These are phyloP conservation scores for Oncorhynchus nerka DNA, from an alignment of 2,113 vertebrate genomes.

Conservation along the genomic window DNA sequence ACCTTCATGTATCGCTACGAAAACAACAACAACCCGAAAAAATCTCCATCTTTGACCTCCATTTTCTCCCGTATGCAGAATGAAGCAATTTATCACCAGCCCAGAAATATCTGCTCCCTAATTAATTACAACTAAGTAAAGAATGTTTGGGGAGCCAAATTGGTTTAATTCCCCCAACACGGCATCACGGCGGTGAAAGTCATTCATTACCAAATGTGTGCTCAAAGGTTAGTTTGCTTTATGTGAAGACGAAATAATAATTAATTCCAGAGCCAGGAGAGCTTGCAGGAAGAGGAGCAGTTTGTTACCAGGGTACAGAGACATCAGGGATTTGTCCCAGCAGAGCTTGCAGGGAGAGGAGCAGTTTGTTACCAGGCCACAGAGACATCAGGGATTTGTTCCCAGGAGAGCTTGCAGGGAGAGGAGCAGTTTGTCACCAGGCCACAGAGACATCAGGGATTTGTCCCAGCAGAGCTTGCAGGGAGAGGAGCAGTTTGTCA, in stretches of 20 bases:
- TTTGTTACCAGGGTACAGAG: conserved; percentile 60
- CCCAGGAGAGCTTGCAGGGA: too few species aligned
- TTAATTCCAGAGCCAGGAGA: conserved; percentile 67
- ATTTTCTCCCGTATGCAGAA: conserved; percentile 75
- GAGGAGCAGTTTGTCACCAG: too few species aligned
- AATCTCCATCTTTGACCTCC: conserved; percentile 76
- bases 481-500: too few species aligned
- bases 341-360: too few species aligned
- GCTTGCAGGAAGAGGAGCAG: conserved; percentile 38
- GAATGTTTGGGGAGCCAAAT: conserved; percentile 84
- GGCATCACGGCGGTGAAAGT: conserved; percentile 67
- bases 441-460: too few species aligned
- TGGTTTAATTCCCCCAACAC: conserved; percentile 79
- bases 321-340: too few species aligned
- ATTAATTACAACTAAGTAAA: conserved; percentile 86
- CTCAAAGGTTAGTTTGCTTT: conserved; percentile 84
- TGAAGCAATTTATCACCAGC: conserved; percentile 78
- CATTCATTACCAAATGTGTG: conserved; percentile 83
- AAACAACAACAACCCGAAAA: conserved; percentile 56
- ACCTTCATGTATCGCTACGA: conserved; percentile 76
- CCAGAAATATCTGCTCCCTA: conserved; percentile 75
- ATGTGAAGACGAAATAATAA: conserved; percentile 75
- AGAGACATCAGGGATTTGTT: too few species aligned
- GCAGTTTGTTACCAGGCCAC: too few species aligned
- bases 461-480: too few species aligned